Conservation (phyloP, 2,888 invertebrate genomes). For the Ectobius pallidus region DNA sequence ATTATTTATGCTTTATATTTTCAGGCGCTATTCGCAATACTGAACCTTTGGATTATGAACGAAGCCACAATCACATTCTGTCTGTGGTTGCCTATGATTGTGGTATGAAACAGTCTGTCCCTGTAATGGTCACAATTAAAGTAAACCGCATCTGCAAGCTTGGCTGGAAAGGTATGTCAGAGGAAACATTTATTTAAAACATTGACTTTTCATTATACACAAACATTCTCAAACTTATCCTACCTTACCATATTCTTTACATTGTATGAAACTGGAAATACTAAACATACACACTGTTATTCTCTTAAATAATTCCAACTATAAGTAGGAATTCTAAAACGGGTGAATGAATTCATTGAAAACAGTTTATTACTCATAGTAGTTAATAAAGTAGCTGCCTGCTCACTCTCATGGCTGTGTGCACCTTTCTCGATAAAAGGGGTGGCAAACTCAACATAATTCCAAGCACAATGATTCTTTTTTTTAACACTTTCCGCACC, state of each 20-base stretch:
- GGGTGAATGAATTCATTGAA: no score
- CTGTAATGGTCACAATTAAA: constrained; percentile 96
- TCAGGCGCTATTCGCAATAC: constrained; percentile 88
- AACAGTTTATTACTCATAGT: no score
- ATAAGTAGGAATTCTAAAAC: no score
- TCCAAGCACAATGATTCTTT: no score
- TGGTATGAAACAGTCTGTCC: constrained; percentile 92
- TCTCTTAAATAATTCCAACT: no score
- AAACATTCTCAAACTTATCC: constrained; percentile 9
- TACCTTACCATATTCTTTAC: not conserved
- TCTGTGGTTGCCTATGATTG: constrained; percentile 98
- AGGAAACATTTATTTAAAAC: not conserved
- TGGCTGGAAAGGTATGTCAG: constrained; percentile 73
- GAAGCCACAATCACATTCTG: constrained; percentile 93
- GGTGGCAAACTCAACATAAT: no score
- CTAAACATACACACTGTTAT: no score
- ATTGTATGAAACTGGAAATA: no score
- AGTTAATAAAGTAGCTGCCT: no score
- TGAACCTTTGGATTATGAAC: constrained; percentile 89
- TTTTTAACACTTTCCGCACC: no score
- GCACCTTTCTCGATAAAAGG: no score
- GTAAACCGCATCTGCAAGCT: constrained; percentile 81
- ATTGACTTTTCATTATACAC: not conserved
- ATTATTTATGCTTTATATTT: constrained; percentile 40
- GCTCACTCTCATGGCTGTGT: no score